Percentiles rank a stretch among this genome's conserved stretches.
These are phyloP conservation scores for Callimico goeldii DNA, from an alignment of 2,797 vertebrate species.

Conservation along the genomic window DNA sequence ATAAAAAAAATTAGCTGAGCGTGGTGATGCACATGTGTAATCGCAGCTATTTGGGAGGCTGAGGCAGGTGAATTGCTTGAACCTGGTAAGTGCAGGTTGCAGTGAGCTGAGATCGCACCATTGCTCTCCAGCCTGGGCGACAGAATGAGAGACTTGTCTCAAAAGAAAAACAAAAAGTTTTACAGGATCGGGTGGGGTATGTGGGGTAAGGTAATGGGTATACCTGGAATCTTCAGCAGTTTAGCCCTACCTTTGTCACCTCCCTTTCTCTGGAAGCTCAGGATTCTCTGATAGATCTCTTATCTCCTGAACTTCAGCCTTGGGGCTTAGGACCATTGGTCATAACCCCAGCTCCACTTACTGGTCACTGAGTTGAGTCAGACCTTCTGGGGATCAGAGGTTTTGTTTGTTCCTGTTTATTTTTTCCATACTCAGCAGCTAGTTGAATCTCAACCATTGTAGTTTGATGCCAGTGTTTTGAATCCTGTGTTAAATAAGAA, in stretches of 20 bases:
- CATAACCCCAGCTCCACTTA: background rate
- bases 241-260: background rate
- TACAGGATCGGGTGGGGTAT: background rate
- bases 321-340: background rate
- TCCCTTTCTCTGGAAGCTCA: background rate
- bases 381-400: background rate
- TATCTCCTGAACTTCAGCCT: background rate
- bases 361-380: background rate
- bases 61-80: background rate
- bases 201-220: too few relatives aligned
- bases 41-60: background rate
- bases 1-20: background rate
- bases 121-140: background rate
- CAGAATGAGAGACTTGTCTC: background rate
- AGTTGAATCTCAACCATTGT: background rate
- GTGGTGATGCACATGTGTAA: background rate
- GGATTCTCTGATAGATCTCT: background rate
- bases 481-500: background rate
- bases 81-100: background rate
- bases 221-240: background rate
- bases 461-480: background rate
- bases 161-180: background rate
- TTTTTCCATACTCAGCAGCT: background rate
- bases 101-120: background rate
- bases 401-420: slow-evolving; percentile 29